These are phyloP conservation scores for Phataginus tetradactyla DNA, from an alignment of 2,797 vertebrate genomes.

Conservation along the genomic window DNA sequence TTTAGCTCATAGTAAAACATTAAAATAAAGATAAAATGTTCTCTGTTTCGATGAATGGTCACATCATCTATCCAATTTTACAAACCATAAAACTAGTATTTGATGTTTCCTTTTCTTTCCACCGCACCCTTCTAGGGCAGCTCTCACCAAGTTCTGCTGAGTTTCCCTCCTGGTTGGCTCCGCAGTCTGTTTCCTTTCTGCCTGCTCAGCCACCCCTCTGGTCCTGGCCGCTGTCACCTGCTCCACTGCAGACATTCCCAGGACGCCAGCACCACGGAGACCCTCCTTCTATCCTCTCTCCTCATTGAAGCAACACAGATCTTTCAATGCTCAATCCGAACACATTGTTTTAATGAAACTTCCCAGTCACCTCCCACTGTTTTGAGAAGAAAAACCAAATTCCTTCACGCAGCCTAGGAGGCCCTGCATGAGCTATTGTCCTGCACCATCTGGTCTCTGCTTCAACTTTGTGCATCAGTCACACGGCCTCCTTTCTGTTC, in stretches of 20 bases:
- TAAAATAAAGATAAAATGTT: not conserved
- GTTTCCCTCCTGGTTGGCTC: not conserved
- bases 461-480: not conserved
- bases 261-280: not conserved
- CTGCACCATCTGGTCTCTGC: too few relatives aligned
- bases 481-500: not conserved
- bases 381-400: not conserved
- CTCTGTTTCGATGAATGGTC: not conserved
- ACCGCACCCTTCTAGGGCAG: not conserved
- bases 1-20: not conserved
- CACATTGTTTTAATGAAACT: not conserved
- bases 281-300: not conserved
- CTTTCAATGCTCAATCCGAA: not conserved
- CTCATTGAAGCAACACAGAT: not conserved
- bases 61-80: not conserved
- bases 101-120: not conserved
- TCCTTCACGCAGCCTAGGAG: not conserved
- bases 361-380: not conserved
- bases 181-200: not conserved
- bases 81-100: not conserved
- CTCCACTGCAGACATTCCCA: not conserved
- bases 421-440: not conserved
- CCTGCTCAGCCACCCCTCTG: not conserved
- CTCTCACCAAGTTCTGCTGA: not conserved
- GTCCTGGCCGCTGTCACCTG: not conserved